phyloP scores from a whole-genome alignment of 1,140 invertebrate species.

The Euura saliciscinereae region DNA sequence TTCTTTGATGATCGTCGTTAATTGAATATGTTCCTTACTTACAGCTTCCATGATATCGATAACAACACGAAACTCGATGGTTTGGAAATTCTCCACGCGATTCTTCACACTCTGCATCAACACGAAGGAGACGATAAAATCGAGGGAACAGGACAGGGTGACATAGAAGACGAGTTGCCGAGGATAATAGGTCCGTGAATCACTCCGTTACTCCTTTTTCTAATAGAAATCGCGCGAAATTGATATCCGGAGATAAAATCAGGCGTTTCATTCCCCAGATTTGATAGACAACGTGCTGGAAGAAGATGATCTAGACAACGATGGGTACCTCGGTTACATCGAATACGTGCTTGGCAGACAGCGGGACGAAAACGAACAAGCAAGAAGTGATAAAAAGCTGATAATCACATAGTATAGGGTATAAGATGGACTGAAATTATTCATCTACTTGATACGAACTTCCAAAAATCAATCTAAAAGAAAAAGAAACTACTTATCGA shows the following conservation, averaged over 20 bases:
- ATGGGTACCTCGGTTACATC: slow-evolving; percentile 82
- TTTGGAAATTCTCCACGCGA: slow-evolving; percentile 75
- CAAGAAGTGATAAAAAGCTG: not conserved
- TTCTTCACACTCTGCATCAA: slow-evolving; percentile 67
- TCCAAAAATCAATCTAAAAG: no score
- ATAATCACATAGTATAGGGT: slow-evolving; percentile 1
- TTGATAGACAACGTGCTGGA: slow-evolving; percentile 79
- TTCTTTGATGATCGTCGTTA: not conserved
- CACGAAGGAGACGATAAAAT: slow-evolving; percentile 47
- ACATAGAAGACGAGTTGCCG: slow-evolving; percentile 16
- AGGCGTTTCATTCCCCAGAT: slow-evolving; percentile 56
- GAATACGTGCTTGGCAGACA: slow-evolving; percentile 73
- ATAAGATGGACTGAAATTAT: not conserved
- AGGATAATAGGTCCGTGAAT: slow-evolving; percentile 24
- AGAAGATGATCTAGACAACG: slow-evolving; percentile 79
- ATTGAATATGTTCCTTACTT: slow-evolving; percentile 56
- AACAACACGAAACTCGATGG: slow-evolving; percentile 82
- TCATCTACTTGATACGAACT: no score
- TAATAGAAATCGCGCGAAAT: not conserved
- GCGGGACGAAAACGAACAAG: slow-evolving; percentile 30
- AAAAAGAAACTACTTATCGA: no score
- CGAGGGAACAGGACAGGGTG: slow-evolving; percentile 27
- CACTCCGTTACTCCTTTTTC: not conserved
- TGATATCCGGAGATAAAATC: no score
- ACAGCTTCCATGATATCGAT: slow-evolving; percentile 80